A percentile compares a stretch with the other conserved stretches of the same genome.
Conservation (phyloP, 2,888 invertebrate species). For the Actias luna region DNA sequence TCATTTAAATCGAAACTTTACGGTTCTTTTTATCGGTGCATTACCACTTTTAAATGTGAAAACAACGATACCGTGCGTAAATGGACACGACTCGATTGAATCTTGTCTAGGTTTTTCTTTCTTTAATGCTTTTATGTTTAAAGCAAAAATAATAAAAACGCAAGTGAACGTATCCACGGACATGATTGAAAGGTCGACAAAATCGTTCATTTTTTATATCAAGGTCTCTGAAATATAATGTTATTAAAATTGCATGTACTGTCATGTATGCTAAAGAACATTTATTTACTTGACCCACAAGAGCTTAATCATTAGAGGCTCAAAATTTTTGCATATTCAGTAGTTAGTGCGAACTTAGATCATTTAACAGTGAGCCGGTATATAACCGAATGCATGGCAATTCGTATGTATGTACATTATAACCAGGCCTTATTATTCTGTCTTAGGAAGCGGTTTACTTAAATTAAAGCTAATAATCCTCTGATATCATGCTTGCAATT, state of each 20-base stretch:
- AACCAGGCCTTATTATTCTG: conserved; percentile 28
- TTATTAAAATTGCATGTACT: conserved; percentile 25
- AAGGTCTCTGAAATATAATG: conserved; percentile 13
- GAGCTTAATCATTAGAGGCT: conserved; percentile 39
- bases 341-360: conserved; percentile 29
- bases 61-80: conserved; percentile 46
- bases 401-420: conserved; percentile 61
- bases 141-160: conserved; percentile 17
- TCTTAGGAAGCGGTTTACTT: conserved; percentile 29
- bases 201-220: conserved; percentile 19
- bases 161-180: conserved; percentile 10
- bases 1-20: conserved; percentile 70
- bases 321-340: conserved; percentile 43
- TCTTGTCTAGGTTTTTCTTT: conserved; percentile 59
- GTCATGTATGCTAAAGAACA: conserved; percentile 29
- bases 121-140: conserved; percentile 23
- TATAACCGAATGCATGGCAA: conserved; percentile 37
- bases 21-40: conserved; percentile 61
- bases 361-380: conserved; percentile 36
- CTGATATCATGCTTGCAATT: conserved; percentile 1
- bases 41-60: conserved; percentile 54
- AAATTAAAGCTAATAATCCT: conserved; percentile 31
- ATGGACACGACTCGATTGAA: conserved; percentile 46
- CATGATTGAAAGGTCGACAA: conserved; percentile 10
- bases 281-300: conserved; percentile 29